Base-by-base conservation (phyloP, 2,888 invertebrate species). In the Protonemura montana region DNA sequence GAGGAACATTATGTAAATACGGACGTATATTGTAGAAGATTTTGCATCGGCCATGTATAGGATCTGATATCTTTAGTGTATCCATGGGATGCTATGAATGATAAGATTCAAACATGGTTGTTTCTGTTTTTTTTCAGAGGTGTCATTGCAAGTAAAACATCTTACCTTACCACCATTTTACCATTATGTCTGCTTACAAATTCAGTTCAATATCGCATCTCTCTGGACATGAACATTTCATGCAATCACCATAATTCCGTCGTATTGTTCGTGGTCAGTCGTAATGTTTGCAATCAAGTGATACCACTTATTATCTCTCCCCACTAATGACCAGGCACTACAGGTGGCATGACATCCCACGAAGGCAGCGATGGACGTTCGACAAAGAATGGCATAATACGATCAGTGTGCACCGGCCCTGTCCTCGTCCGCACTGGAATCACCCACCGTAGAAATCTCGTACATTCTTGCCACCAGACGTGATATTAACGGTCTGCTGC, bases 221-320 rank as follows among this genome's bases (percentile, higher is more conserved):
- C 59, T 59, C 21, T n/a, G n/a, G 59, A 59, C 59, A 59, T 59
- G 59, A 59, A 59, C 59, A 59, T 59, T 59, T 59, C n/a, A 59
- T 59, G 59, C 59, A 59, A 59, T 59, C 21, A 59, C 59, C 59
- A 59, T 59, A 59, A 59, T 59, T 21, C 59, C 59, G 59, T 59
- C 59, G 59, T 59, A 59, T 59, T 59, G 59, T 59, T 59, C 59
- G 59, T 59, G 59, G 59, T 59, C 59, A 59, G 59, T 59, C 59
- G 59, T 13, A 59, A 59, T 59, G 59, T 59, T 59, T 59, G 59
- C 59, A 59, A 59, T 59, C 59, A 59, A 21, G 59, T 59, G 59
- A 59, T 59, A 59, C 59, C 59, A 59, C 59, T 59, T 59, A 59
- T 59, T 59, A 59, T 59, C 59, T 41, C 41, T 59, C 2, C 59